Conservation (phyloP, 2,888 invertebrate genomes). For the Sesia apiformis region DNA sequence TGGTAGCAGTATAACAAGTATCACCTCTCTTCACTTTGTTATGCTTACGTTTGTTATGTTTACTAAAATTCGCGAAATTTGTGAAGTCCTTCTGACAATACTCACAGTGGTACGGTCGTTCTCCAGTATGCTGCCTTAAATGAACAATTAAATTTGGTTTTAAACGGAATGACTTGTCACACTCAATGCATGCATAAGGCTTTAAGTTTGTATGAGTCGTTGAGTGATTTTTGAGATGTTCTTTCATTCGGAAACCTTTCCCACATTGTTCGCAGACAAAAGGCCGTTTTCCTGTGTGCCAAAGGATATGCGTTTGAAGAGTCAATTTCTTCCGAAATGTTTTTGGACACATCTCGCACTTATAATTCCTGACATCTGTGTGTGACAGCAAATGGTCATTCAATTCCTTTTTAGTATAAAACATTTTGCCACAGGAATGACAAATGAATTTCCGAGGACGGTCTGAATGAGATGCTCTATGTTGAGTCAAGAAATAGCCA, state of each 20-base stretch:
- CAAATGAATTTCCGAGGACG: constrained; percentile 58
- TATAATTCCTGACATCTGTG: constrained; percentile 52
- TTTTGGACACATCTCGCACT: constrained; percentile 58
- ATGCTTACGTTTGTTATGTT: constrained; percentile 63
- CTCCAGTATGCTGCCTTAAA: constrained; percentile 62
- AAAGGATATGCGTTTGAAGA: constrained; percentile 49
- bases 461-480: constrained; percentile 57
- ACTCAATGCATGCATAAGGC: constrained; percentile 56
- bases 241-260: constrained; percentile 57
- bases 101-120: constrained; percentile 55
- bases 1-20: constrained; percentile 8
- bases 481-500: constrained; percentile 47
- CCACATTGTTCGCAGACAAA: constrained; percentile 67
- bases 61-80: constrained; percentile 64
- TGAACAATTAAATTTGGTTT: constrained; percentile 59
- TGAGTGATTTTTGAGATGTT: constrained; percentile 61
- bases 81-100: constrained; percentile 60
- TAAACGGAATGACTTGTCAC: constrained; percentile 59
- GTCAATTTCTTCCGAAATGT: constrained; percentile 59
- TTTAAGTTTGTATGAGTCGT: constrained; percentile 62
- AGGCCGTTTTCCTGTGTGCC: constrained; percentile 55
- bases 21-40: constrained; percentile 48
- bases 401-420: constrained; percentile 59
- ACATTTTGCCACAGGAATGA: constrained; percentile 65
- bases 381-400: constrained; percentile 57